Evolutionary conservation across 1,140 invertebrate genomes (phyloP), one percentile per base, ranked within the genome.

Genomic region (Lepidotrigona ventralis): DNA sequence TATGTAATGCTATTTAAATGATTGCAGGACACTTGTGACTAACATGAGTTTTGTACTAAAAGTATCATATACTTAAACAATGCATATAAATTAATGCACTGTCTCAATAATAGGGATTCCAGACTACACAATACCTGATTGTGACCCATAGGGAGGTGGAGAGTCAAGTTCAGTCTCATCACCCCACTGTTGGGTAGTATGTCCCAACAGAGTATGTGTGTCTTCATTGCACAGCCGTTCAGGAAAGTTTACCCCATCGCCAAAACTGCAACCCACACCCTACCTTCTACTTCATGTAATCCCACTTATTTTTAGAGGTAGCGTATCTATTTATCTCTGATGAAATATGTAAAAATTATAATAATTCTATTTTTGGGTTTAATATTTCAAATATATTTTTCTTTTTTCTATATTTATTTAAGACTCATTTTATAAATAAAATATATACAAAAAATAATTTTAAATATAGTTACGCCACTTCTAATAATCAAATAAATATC

Each of bases 211-310:
- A 54, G 96, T 96, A 93, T 98, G 97, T 83, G 96, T 96, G 91
- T 98, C 97, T 93, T 98, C 97, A 89, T 97, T 97, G 87, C 96
- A 95, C 83, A 96, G 96, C 69, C 96, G 95, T 92, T 97, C 96
- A 23, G 98, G 97, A 94, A 97, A 98, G 89, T 96, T 96, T 89
- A 98, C 96, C 85, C 98, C 98, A 94, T 98, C 97, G 88, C 97
- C 98, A 93, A 97, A 96, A 95, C 98, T 97, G 95, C 85, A 95
- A 94, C 88, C 91, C 92, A 93, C 85, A 93, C 92, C 92, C 90
- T 92, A 91, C 87, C 89, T 90, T 90, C 91, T 91, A 91, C 88
- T 91, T 78, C 72, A 89, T 87, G 86, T 87, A 74, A 85, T 74
- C 81, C 81, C 79, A 88, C 60, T 81, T 81, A 72, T 79, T 76